phyloP scores from a whole-genome alignment of 2,113 vertebrate species.

The Catagonus wagneri region DNA sequence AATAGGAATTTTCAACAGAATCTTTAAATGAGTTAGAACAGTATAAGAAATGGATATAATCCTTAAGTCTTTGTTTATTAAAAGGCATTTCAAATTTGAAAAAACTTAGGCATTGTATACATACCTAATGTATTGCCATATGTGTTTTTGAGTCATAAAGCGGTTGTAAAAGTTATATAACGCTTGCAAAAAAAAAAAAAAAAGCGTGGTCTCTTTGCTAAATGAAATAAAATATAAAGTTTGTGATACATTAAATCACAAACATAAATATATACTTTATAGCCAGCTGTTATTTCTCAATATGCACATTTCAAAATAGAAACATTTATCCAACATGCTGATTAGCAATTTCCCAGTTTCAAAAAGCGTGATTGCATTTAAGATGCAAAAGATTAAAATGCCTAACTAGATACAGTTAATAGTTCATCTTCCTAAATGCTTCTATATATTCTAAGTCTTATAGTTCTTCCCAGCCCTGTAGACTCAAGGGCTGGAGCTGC shows the following conservation, averaged over 20 bases:
- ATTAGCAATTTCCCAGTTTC: conserved; percentile 88
- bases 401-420: conserved; percentile 87
- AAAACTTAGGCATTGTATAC: conserved; percentile 75
- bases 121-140: conserved; percentile 80
- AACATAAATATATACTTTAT: conserved; percentile 89
- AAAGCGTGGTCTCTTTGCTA: conserved; percentile 80
- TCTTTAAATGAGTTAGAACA: conserved; percentile 74
- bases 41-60: conserved; percentile 75
- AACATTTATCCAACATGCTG: conserved; percentile 86
- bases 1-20: conserved; percentile 48
- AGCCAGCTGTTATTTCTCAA: conserved; percentile 86
- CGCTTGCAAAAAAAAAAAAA: conserved; percentile 79
- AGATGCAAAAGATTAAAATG: conserved; percentile 89
- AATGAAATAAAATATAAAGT: conserved; percentile 87
- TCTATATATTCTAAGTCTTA: conserved; percentile 83
- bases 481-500: conserved; percentile 30
- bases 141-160: conserved; percentile 81
- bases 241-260: conserved; percentile 88
- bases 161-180: conserved; percentile 80
- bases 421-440: conserved; percentile 86
- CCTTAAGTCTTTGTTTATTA: conserved; percentile 74
- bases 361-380: conserved; percentile 87
- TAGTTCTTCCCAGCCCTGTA: conserved; percentile 74
- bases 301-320: conserved; percentile 85
- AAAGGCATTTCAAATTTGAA: conserved; percentile 80